These are phyloP conservation scores for Maconellicoccus hirsutus DNA, from an alignment of 1,140 invertebrate species.

Conservation along the genomic window DNA sequence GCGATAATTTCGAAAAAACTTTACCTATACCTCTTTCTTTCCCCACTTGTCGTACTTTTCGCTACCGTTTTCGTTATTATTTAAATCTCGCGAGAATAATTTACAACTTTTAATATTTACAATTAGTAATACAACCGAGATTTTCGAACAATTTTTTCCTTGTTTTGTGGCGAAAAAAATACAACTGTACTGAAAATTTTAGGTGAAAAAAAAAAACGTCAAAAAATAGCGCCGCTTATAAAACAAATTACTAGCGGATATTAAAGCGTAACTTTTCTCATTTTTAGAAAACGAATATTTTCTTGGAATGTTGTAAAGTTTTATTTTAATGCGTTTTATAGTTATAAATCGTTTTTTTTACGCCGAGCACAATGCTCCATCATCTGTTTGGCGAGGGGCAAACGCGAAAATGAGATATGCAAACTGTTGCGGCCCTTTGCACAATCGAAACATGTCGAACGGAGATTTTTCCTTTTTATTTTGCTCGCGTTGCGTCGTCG, in stretches of 20 bases:
- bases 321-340: constrained; percentile 1
- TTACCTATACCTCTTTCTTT: no score
- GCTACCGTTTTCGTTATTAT: not conserved
- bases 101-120: not conserved
- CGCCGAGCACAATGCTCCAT: not conserved
- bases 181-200: no score
- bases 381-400: not conserved
- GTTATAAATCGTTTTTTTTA: constrained; percentile 2
- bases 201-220: no score
- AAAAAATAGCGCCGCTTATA: not conserved
- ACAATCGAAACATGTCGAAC: no score
- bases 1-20: no score
- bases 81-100: constrained; percentile 5
- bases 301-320: not conserved
- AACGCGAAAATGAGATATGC: not conserved
- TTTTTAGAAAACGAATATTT: constrained; percentile 4
- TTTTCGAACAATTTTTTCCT: not conserved
- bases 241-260: constrained; percentile 4
- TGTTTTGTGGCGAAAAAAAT: no score
- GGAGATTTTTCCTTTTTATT: no score
- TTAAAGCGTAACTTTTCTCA: constrained; percentile 9
- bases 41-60: not conserved
- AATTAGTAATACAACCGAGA: not conserved
- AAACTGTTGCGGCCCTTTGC: not conserved
- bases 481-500: no score